Conservation (phyloP, 2,113 vertebrate species). For the Holacanthus passer region DNA sequence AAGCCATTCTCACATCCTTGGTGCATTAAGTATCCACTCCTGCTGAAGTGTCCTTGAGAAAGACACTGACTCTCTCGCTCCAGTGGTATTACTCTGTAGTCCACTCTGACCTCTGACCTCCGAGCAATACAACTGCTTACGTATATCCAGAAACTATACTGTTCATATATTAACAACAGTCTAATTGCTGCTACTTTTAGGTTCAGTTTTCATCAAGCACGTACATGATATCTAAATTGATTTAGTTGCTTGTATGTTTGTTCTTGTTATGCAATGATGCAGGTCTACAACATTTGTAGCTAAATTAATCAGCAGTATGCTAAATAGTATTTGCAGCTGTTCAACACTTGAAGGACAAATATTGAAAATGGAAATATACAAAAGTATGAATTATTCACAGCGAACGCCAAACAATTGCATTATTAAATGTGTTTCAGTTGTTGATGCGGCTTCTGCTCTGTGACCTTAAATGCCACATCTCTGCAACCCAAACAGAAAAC, state of each 20-base stretch:
- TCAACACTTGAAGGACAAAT: conserved; percentile 17
- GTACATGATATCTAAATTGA: neutral
- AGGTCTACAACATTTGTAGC: neutral
- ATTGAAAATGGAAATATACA: conserved; percentile 17
- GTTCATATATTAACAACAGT: neutral
- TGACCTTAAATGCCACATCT: conserved; percentile 33
- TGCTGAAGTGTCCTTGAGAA: conserved; percentile 1
- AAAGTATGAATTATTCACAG: conserved; percentile 26
- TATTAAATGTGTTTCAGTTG: conserved; percentile 12
- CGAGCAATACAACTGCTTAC: neutral
- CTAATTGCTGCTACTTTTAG: neutral
- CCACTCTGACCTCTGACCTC: conserved; percentile 4
- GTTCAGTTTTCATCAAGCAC: neutral
- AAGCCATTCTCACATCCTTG: neutral
- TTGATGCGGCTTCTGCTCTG: conserved; percentile 19
- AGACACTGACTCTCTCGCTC: neutral
- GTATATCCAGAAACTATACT: neutral
- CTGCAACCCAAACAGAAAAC: conserved; percentile 10
- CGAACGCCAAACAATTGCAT: conserved; percentile 17
- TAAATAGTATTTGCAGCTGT: conserved; percentile 8
- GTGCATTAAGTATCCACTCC: neutral
- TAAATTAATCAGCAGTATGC: conserved; percentile 4
- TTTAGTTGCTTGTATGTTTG: neutral
- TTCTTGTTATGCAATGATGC: neutral
- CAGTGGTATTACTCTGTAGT: neutral